Evolutionary conservation across 2,113 vertebrate genomes (phyloP).

Genomic region (Rhinoderma darwinii): DNA sequence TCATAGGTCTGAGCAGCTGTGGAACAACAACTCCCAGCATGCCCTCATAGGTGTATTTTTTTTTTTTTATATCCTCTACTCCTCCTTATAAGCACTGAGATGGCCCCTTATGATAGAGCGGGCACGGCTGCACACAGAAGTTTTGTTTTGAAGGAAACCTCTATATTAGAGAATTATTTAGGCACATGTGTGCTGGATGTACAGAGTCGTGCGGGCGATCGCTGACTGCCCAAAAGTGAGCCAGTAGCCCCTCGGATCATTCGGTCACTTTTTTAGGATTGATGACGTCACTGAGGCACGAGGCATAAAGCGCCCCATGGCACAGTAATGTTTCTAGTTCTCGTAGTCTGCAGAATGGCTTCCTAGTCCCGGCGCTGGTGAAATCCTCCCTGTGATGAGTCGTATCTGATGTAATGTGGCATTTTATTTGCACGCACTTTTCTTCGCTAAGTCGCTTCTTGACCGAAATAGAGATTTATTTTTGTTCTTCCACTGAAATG

Average conservation of each 20-base stretch:
- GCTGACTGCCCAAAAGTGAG: not conserved
- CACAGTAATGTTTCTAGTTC: not conserved
- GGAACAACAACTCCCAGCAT: not conserved
- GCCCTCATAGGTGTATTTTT: slow-evolving; percentile 11
- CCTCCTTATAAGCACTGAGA: slow-evolving; percentile 74
- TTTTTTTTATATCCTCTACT: no score
- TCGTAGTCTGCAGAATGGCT: not conserved
- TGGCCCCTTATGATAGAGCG: slow-evolving; percentile 4
- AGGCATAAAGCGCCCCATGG: not conserved
- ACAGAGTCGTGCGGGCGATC: not conserved
- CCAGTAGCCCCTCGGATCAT: no score
- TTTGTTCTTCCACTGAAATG: not conserved
- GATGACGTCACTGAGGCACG: no score
- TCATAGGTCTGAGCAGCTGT: no score
- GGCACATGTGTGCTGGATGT: slow-evolving; percentile 71
- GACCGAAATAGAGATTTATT: no score
- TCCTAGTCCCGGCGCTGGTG: not conserved
- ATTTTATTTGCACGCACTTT: not conserved
- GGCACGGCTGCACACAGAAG: not conserved
- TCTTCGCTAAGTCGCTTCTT: not conserved
- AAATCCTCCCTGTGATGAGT: slow-evolving; percentile 14
- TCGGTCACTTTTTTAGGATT: no score
- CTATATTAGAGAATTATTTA: slow-evolving; percentile 73
- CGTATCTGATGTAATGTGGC: not conserved
- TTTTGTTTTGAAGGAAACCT: slow-evolving; percentile 62